A percentile compares a stretch with the other conserved stretches of the same genome.
Evolutionary conservation across 2,888 invertebrate genomes (phyloP).

Genomic region (Tholera decimalis): DNA sequence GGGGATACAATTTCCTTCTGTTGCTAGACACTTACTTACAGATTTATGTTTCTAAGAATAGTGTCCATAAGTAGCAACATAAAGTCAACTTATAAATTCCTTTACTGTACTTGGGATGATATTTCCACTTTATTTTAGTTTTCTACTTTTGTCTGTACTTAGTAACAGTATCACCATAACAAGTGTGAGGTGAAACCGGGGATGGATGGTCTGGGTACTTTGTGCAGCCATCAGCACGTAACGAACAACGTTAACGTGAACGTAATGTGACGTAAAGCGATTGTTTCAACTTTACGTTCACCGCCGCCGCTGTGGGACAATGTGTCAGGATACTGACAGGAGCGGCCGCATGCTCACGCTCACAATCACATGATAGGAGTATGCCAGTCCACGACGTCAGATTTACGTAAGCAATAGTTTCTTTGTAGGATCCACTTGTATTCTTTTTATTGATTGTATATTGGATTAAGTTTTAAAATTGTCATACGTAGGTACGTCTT

Average conservation of each 20-base stretch:
- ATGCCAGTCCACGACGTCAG: conserved; percentile 2
- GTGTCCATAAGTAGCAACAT: too few species aligned
- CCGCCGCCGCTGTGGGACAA: not conserved
- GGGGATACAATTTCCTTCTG: not conserved
- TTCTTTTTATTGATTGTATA: not conserved
- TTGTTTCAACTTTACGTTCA: conserved; percentile 12
- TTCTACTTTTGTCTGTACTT: not conserved
- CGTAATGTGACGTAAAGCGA: conserved; percentile 3
- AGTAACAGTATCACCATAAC: not conserved
- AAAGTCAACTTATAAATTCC: too few species aligned
- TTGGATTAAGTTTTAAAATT: too few species aligned
- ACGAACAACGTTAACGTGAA: too few species aligned
- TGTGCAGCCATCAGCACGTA: conserved; percentile 10
- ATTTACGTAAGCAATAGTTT: conserved; percentile 10
- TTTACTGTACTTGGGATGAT: too few species aligned
- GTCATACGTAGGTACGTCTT: too few species aligned
- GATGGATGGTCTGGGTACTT: too few species aligned
- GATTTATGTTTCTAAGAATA: too few species aligned
- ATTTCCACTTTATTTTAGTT: not conserved
- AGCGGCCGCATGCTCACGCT: too few species aligned
- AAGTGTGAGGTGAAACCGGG: not conserved
- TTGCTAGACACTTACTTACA: too few species aligned
- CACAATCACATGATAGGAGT: too few species aligned
- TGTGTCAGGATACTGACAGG: too few species aligned
- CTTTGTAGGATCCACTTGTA: not conserved